Evolutionary conservation across 1,140 invertebrate genomes (phyloP).

Genomic region (Drosophila baimaii): DNA sequence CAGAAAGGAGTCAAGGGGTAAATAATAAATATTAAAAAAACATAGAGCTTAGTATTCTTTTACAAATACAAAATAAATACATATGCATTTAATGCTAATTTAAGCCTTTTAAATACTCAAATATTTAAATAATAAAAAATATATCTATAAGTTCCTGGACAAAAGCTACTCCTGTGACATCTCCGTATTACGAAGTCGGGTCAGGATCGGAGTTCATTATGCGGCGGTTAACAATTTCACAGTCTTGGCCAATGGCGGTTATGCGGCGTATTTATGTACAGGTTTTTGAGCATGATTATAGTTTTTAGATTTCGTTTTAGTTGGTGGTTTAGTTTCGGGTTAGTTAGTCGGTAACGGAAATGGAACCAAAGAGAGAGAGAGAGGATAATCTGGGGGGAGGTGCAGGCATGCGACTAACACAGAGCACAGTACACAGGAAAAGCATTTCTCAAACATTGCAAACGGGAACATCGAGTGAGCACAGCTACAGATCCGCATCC

Average conservation of each 20-base stretch:
- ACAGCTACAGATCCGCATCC: conserved; percentile 13
- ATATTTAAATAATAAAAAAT: neutral
- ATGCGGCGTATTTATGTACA: conserved; percentile 36
- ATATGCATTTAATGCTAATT: neutral
- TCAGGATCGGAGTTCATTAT: conserved; percentile 24
- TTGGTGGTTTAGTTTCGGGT: neutral
- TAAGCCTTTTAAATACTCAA: neutral
- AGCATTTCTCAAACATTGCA: conserved; percentile 31
- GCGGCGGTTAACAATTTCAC: conserved; percentile 40
- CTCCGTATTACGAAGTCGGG: conserved; percentile 2
- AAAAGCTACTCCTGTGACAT: conserved; percentile 9
- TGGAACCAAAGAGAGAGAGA: conserved; percentile 40
- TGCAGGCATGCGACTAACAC: conserved; percentile 58
- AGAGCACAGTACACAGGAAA: conserved; percentile 43
- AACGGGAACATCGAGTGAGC: conserved; percentile 28
- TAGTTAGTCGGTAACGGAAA: conserved; percentile 27
- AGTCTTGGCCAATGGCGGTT: conserved; percentile 40
- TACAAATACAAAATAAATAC: too few species aligned
- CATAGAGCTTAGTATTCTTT: neutral
- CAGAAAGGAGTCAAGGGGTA: too few species aligned
- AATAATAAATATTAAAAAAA: neutral
- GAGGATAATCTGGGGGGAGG: conserved; percentile 14
- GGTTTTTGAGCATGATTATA: conserved; percentile 22
- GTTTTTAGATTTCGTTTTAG: neutral
- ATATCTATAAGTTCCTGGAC: neutral